phyloP scores from a whole-genome alignment of 23 tunicate genomes.

The Aplidium turbinatum region DNA sequence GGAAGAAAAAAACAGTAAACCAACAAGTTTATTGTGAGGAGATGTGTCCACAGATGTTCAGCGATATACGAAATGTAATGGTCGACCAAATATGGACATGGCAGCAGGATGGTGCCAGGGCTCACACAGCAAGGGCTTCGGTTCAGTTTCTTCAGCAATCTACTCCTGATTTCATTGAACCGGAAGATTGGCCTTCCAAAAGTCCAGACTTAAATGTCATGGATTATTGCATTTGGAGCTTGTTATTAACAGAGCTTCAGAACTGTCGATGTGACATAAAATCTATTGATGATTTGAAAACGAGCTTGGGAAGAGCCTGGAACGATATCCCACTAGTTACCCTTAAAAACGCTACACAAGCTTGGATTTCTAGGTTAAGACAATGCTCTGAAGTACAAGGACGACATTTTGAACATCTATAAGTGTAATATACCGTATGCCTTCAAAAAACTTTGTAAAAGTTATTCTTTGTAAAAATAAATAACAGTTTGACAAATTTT shows the following conservation, averaged over 20 bases:
- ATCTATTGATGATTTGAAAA: constrained; percentile 33
- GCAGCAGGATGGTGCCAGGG: constrained; percentile 39
- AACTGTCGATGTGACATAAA: constrained; percentile 34
- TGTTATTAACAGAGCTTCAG: constrained; percentile 32
- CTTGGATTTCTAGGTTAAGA: constrained; percentile 40
- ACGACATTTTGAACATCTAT: constrained; percentile 34
- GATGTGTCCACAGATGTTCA: constrained; percentile 41
- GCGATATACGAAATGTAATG: constrained; percentile 36
- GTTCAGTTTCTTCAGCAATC: constrained; percentile 35
- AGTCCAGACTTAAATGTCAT: constrained; percentile 42
- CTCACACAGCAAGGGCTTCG: constrained; percentile 40
- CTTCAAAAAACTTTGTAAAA: constrained; percentile 34
- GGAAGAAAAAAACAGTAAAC: constrained; percentile 35
- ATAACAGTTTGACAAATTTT: constrained; percentile 27
- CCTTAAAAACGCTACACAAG: constrained; percentile 35
- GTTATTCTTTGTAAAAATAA: constrained; percentile 35
- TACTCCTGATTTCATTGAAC: constrained; percentile 44
- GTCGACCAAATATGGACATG: constrained; percentile 30
- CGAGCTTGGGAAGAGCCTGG: constrained; percentile 34
- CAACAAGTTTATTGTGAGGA: constrained; percentile 40
- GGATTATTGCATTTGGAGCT: constrained; percentile 38
- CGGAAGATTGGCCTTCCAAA: constrained; percentile 36
- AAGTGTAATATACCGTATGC: constrained; percentile 23
- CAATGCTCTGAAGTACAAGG: constrained; percentile 36
- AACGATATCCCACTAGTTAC: constrained; percentile 27